Conservation (phyloP, 1,140 invertebrate genomes). For the Pseudomyrmex gracilis region DNA sequence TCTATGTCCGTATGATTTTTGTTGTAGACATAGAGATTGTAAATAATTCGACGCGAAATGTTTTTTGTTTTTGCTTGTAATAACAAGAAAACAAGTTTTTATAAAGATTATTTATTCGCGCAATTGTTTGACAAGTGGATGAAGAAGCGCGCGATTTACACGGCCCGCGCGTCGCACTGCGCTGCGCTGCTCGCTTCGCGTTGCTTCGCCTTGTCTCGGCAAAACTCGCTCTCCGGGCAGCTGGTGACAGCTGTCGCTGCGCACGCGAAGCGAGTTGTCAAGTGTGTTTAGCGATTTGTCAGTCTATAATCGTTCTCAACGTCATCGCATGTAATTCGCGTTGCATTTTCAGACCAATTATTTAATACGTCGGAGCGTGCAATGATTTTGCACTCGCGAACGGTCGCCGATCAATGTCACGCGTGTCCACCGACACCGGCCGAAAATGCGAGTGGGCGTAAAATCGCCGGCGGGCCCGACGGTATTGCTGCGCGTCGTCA, state of each 20-base stretch:
- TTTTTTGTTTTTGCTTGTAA: no score
- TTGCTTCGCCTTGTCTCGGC: no score
- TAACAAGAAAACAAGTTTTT: no score
- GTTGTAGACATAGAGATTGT: no score
- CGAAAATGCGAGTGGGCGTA: slow-evolving; percentile 71
- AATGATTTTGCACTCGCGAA: slow-evolving; percentile 70
- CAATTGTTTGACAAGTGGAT: no score
- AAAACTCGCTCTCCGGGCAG: no score
- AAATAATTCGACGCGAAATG: no score
- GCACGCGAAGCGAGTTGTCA: background rate
- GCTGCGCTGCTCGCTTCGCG: no score
- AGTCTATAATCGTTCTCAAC: slow-evolving; percentile 71
- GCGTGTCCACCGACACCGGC: slow-evolving; percentile 55
- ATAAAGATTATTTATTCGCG: no score
- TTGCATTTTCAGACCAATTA: slow-evolving; percentile 68
- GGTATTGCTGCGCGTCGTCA: slow-evolving; percentile 53
- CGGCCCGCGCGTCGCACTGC: no score
- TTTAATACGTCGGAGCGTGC: slow-evolving; percentile 63
- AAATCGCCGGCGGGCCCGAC: slow-evolving; percentile 70
- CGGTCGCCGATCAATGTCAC: slow-evolving; percentile 68
- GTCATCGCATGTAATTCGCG: slow-evolving; percentile 71
- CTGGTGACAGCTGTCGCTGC: slow-evolving; percentile 10
- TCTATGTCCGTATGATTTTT: no score
- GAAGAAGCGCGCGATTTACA: no score
- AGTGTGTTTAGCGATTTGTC: slow-evolving; percentile 66